Evolutionary conservation across 1,140 invertebrate species (phyloP).

Genomic region (Cecropterus lyciades): DNA sequence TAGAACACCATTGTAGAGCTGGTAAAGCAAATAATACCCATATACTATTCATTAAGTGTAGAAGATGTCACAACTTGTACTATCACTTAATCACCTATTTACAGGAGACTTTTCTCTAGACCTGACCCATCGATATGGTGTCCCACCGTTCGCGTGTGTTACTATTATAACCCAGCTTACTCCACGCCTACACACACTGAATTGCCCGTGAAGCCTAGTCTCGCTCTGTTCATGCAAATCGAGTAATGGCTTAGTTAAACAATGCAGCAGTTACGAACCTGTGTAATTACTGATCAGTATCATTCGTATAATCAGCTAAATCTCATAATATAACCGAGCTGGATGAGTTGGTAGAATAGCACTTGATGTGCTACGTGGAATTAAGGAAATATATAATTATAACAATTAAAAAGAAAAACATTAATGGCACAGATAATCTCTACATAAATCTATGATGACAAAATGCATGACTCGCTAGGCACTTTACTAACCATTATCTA

Average conservation of each 20-base stretch:
- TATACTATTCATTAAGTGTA: too few relatives aligned
- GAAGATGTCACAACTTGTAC: too few relatives aligned
- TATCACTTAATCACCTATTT: too few relatives aligned
- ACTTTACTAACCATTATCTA: neutral
- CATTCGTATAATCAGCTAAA: neutral
- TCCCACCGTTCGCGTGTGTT: neutral
- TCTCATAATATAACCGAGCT: neutral
- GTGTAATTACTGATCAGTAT: slow-evolving; percentile 1
- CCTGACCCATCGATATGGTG: neutral
- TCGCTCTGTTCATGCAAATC: neutral
- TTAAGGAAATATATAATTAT: too few relatives aligned
- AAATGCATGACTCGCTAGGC: too few relatives aligned
- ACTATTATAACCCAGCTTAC: neutral
- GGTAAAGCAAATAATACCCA: too few relatives aligned
- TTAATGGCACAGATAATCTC: too few relatives aligned
- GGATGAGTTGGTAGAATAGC: neutral
- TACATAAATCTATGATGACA: too few relatives aligned
- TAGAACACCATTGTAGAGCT: too few relatives aligned
- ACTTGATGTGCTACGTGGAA: neutral
- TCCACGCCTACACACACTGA: neutral
- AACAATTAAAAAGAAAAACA: too few relatives aligned
- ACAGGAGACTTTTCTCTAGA: too few relatives aligned
- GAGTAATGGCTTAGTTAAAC: neutral
- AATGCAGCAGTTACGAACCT: slow-evolving; percentile 1
- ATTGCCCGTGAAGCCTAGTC: neutral